These are phyloP conservation scores for Ctenicera cuprea DNA, from an alignment of 2,888 invertebrate genomes.

Conservation along the genomic window DNA sequence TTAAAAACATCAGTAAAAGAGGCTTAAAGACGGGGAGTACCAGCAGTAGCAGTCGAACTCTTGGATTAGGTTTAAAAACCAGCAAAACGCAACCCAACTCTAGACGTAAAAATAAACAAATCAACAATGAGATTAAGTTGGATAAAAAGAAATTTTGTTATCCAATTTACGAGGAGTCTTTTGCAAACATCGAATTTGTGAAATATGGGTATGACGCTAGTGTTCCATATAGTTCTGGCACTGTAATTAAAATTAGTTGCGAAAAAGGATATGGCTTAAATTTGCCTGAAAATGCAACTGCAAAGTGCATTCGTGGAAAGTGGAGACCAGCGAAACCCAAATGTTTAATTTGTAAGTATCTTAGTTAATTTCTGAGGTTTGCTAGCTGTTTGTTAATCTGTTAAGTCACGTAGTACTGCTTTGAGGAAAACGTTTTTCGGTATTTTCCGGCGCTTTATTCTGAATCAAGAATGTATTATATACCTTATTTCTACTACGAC, in stretches of 20 bases:
- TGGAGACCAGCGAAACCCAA: constrained; percentile 90
- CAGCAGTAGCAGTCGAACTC: constrained; percentile 61
- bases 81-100: constrained; percentile 51
- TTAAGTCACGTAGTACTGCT: too few species aligned
- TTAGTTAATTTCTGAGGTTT: not conserved
- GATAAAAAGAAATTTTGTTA: constrained; percentile 79
- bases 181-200: constrained; percentile 82
- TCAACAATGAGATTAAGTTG: constrained; percentile 55
- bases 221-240: constrained; percentile 84
- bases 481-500: too few species aligned
- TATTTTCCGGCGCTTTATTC: too few species aligned
- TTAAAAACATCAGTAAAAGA: constrained; percentile 48
- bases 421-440: too few species aligned
- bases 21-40: constrained; percentile 67
- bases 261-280: constrained; percentile 86
- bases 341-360: constrained; percentile 83
- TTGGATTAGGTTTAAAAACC: constrained; percentile 58
- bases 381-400: too few species aligned
- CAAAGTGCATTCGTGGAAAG: constrained; percentile 87
- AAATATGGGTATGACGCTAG: constrained; percentile 83
- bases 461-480: too few species aligned
- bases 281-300: constrained; percentile 83
- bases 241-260: constrained; percentile 84
- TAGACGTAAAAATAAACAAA: constrained; percentile 61
- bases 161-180: constrained; percentile 78